Conservation (phyloP, 1,140 invertebrate species). For the Polyergus mexicanus region DNA sequence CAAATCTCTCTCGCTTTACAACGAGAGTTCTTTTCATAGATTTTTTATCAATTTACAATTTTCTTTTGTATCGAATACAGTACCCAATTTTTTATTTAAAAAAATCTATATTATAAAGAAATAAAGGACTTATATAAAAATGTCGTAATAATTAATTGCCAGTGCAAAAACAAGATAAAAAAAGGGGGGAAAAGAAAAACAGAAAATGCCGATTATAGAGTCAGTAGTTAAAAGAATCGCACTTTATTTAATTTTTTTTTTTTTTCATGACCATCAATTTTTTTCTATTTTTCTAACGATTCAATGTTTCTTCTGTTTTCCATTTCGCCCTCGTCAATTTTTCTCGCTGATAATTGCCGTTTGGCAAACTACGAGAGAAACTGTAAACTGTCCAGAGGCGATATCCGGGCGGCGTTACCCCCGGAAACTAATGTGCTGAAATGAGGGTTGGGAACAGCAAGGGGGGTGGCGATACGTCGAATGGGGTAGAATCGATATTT, state of each 20-base stretch:
- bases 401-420: constrained; percentile 79
- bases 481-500: constrained; percentile 80
- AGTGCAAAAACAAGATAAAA: background rate
- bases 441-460: constrained; percentile 61
- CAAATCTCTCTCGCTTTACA: background rate
- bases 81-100: background rate
- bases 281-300: background rate
- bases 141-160: background rate
- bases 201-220: background rate
- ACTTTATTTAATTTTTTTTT: constrained; percentile 36
- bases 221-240: constrained; percentile 7
- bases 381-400: constrained; percentile 73
- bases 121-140: background rate
- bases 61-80: background rate
- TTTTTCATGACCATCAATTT: constrained; percentile 20
- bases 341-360: constrained; percentile 63
- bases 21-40: background rate
- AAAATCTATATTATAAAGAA: background rate
- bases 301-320: constrained; percentile 5
- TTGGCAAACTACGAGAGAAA: constrained; percentile 69
- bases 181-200: background rate
- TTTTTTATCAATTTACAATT: background rate
- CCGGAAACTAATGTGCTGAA: constrained; percentile 66
- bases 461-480: constrained; percentile 70
- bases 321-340: constrained; percentile 2